Evolutionary conservation across 2,797 vertebrate genomes (phyloP), one percentile per base, ranked within the genome.

Genomic region (Poecilia picta): DNA sequence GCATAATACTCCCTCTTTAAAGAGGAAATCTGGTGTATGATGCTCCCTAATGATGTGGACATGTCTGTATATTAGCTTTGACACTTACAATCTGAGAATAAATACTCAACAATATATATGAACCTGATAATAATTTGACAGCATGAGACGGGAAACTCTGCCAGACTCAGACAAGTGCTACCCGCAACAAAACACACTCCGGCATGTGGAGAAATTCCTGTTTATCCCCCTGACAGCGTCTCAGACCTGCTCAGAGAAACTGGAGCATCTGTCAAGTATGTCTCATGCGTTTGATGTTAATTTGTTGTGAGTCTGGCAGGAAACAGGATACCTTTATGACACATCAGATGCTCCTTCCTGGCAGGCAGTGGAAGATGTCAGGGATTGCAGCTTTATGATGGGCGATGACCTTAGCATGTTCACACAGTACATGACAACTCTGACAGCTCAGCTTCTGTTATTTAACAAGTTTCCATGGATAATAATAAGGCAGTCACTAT

Each of bases 291-390:
- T 83, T 90, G 88, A 89, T 90, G 90, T 81, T 80, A 76, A 83
- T 75, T 83, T 92, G 82, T 84, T 85, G 72, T 84, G 62, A 68
- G 68, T 81, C 84, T 73, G 64, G 79, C 73, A 76, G 18, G 89
- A 81, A 89, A 94, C 82, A 2, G 74, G 75, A 91, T 80, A 83
- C 36, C 18, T 47, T 75, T 76, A 83, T 83, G 81, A 83, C 87
- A 80, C 25, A 76, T 88, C 85, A 92, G 89, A 89, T 87, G 85
- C 28, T 76, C 25, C 43, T 64, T 75, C 74, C 74, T 36, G 43
- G 28, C 57, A 45, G 2, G 10, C 41, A 46, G 57, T 62, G 57
- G 20, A 25, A 47, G 73, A 59, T 31, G 73, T 43, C 36, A 43
- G 28, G 53, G n/a, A 11, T 31, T 62, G 41, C 74, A 18, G 16